phyloP scores from a whole-genome alignment of 2,888 invertebrate species.

The Villa cingulata region DNA sequence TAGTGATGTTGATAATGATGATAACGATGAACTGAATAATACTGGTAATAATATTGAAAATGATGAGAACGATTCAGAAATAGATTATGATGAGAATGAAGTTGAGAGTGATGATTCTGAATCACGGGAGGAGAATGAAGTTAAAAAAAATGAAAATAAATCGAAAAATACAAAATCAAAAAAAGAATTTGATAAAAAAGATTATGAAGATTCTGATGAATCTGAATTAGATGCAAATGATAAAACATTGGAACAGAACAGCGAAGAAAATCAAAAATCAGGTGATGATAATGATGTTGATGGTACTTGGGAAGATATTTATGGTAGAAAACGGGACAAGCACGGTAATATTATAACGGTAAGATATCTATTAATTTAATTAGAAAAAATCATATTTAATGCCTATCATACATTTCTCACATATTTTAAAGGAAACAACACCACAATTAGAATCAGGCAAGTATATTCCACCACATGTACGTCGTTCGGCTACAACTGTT shows the following conservation, averaged over 20 bases:
- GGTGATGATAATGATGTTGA: slow-evolving; percentile 1
- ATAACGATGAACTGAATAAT: slow-evolving; percentile 16
- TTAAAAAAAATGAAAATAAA: too few species aligned
- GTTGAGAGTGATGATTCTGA: slow-evolving; percentile 2
- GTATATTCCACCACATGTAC: slow-evolving; percentile 73
- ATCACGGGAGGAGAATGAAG: background rate
- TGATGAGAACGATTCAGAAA: background rate
- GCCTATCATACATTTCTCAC: background rate
- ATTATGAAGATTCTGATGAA: slow-evolving; percentile 2
- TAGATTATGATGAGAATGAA: slow-evolving; percentile 10
- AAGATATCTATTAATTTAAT: slow-evolving; percentile 14
- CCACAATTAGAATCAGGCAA: slow-evolving; percentile 33
- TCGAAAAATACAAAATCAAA: too few species aligned
- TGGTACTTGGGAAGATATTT: slow-evolving; percentile 74
- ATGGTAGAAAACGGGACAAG: slow-evolving; percentile 70
- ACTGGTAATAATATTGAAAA: background rate
- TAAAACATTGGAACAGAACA: background rate
- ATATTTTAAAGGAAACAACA: slow-evolving; percentile 36
- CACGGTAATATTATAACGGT: slow-evolving; percentile 64
- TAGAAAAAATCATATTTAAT: background rate
- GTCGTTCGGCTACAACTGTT: slow-evolving; percentile 39
- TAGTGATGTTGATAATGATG: slow-evolving; percentile 4
- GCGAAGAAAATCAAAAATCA: background rate
- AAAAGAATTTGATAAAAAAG: background rate
- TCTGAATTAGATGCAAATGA: background rate